Evolutionary conservation across 2,888 invertebrate genomes (phyloP).

Genomic region (Villa cingulata): DNA sequence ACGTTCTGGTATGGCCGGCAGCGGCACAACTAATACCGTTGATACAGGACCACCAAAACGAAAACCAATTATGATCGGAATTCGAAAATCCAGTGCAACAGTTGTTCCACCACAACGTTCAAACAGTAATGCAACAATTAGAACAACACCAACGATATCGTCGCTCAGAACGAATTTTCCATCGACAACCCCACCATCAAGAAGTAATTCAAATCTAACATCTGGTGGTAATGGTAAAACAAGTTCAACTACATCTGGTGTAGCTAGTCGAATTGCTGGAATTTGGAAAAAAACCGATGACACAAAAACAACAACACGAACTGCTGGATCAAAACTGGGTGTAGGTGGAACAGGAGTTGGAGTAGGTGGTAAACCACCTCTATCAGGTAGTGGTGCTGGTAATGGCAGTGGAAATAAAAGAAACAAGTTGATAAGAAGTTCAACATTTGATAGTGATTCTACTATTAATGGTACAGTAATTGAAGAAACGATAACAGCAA

Average conservation of each 20-base stretch:
- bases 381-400: too few relatives aligned
- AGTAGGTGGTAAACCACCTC: too few relatives aligned
- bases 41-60: conserved; percentile 6
- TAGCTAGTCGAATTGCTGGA: conserved; percentile 33
- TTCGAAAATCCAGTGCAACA: conserved; percentile 17
- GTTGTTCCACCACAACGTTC: conserved; percentile 27
- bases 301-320: not conserved
- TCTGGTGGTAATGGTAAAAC: conserved; percentile 16
- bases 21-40: not conserved
- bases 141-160: conserved; percentile 20
- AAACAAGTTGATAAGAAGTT: not conserved
- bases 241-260: conserved; percentile 24
- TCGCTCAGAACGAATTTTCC: conserved; percentile 21
- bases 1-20: conserved; percentile 8
- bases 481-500: not conserved
- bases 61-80: conserved; percentile 13
- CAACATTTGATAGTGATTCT: not conserved
- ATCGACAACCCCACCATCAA: conserved; percentile 31
- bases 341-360: too few relatives aligned
- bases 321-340: not conserved
- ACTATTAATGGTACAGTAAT: not conserved
- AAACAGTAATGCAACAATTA: conserved; percentile 31
- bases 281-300: not conserved
- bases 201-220: conserved; percentile 32
- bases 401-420: too few relatives aligned